Evolutionary conservation across 2,888 invertebrate genomes (phyloP), one percentile per base, ranked within the genome.

Genomic region (Epistrophella euchroma): DNA sequence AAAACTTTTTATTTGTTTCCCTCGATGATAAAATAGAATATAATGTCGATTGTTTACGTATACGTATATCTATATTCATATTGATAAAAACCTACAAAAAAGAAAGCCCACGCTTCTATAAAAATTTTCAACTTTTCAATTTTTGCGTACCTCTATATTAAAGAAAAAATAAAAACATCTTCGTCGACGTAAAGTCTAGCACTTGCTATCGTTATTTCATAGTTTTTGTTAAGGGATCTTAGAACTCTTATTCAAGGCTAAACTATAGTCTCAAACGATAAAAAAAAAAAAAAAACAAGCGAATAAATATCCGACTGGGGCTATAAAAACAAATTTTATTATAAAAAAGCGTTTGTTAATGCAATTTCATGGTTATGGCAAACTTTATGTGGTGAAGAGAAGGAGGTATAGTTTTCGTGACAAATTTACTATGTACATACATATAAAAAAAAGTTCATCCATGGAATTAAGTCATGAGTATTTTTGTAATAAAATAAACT

Each of bases 261-360:
- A n/a, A 17, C 1, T 22, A 37, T 58, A 37, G 17, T 19, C 56
- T 11, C 11, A 17, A 17, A 13, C 35, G 2, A 19, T 13, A 7
- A 0, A 32, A 19, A 3, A 37, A 22, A 37, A 13, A 19, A 11
- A 58, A 22, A 58, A 58, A 35, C 10, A 32, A 62, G 68, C 50
- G 40, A 74, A 73, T 58, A 58, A 66, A 79, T 66, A 66, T 50
- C 73, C 56, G 22, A 6, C 62, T 11, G 55, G 56, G 35, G 56
- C 81, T 75, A 75, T 71, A 64, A 75, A 75, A 71, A 75, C 22
- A 60, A 56, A 75, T 71, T 81, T 75, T 75, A 71, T 81, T 71
- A 35, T 37, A 75, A 11, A 55, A 70, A 64, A 47, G 5, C 64
- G 5, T 71, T 75, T 56, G 47, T 52, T 45, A 35, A 68, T 68